Conservation (phyloP, 2,113 vertebrate genomes). For the Nothobranchius furzeri region DNA sequence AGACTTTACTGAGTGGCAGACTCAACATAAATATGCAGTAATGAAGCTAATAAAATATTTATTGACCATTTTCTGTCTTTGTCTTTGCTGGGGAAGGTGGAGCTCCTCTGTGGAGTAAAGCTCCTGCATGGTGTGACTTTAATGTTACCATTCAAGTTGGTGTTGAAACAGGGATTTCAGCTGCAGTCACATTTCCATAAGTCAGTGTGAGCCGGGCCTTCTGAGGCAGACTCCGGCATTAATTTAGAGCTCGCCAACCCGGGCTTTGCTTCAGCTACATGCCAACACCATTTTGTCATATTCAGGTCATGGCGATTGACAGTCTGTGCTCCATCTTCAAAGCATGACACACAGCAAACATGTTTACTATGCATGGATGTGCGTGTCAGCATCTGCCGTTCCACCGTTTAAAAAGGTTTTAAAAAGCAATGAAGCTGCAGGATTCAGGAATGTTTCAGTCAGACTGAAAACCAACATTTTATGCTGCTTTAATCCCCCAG, state of each 20-base stretch:
- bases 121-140: constrained; percentile 36
- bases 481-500: not conserved
- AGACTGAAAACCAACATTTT: not conserved
- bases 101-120: constrained; percentile 40
- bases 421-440: not conserved
- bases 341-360: constrained; percentile 3
- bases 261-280: constrained; percentile 20
- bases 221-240: constrained; percentile 16
- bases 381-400: not conserved
- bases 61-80: constrained; percentile 46
- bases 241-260: constrained; percentile 36
- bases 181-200: constrained; percentile 51
- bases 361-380: constrained; percentile 11
- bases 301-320: constrained; percentile 45
- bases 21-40: constrained; percentile 65
- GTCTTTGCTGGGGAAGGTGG: constrained; percentile 51
- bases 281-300: constrained; percentile 34
- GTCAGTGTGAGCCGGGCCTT: constrained; percentile 40
- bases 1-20: constrained; percentile 53
- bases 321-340: constrained; percentile 18
- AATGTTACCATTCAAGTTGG: constrained; percentile 46
- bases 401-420: not conserved
- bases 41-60: constrained; percentile 67
- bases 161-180: constrained; percentile 36
- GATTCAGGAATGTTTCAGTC: not conserved